phyloP scores from a whole-genome alignment of 2,888 invertebrate species.

The Lithophane semibrunnea region DNA sequence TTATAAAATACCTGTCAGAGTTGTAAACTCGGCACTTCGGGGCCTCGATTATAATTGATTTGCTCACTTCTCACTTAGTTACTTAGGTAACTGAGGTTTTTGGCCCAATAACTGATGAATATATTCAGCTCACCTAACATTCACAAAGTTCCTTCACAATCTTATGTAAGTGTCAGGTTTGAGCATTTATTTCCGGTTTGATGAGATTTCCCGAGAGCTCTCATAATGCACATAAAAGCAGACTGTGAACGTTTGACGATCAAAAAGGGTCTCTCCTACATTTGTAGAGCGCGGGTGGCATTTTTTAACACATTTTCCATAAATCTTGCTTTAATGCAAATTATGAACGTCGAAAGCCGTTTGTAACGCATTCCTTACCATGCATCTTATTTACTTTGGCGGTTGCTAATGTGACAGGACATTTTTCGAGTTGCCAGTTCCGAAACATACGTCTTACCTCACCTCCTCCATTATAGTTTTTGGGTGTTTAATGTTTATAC shows the following conservation, averaged over 20 bases:
- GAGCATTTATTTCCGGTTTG: conserved; percentile 24
- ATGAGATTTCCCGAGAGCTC: conserved; percentile 28
- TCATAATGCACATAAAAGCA: conserved; percentile 35
- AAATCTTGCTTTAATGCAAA: conserved; percentile 49
- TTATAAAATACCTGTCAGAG: neutral
- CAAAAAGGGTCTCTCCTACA: conserved; percentile 26
- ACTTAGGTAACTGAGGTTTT: neutral
- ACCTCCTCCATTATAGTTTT: conserved; percentile 28
- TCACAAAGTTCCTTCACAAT: conserved; percentile 5
- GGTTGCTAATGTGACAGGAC: conserved; percentile 46
- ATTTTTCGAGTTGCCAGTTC: conserved; percentile 37
- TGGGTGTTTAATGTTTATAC: conserved; percentile 18
- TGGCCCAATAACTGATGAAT: neutral
- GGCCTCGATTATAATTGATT: neutral
- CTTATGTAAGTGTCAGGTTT: neutral
- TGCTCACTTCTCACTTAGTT: neutral
- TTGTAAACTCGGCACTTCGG: neutral
- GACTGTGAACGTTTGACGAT: conserved; percentile 39
- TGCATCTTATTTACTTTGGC: conserved; percentile 51
- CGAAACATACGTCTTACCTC: conserved; percentile 26
- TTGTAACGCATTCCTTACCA: conserved; percentile 32
- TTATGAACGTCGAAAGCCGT: conserved; percentile 38
- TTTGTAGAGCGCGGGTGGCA: conserved; percentile 23
- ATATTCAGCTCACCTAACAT: neutral
- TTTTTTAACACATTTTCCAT: conserved; percentile 42